A percentile compares a stretch with the other conserved stretches of the same genome.
Evolutionary conservation across 2,113 vertebrate genomes (phyloP).

Genomic region (Maccullochella peelii): DNA sequence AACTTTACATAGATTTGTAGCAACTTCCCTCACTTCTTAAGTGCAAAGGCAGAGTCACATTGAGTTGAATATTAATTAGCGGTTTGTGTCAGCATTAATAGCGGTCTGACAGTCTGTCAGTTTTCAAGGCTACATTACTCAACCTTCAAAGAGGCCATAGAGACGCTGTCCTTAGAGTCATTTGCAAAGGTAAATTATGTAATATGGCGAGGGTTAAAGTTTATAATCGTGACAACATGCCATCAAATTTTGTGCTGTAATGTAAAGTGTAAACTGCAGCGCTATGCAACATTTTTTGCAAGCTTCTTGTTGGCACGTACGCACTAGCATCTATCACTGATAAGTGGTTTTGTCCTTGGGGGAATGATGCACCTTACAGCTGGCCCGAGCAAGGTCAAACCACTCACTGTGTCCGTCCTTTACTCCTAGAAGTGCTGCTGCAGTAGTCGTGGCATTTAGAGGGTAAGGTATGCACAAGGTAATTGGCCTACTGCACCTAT

Average conservation of each 20-base stretch:
- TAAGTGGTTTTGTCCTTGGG: slow-evolving; percentile 71
- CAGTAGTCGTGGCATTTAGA: slow-evolving; percentile 52
- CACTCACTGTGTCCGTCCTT: slow-evolving; percentile 59
- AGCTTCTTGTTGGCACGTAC: slow-evolving; percentile 36
- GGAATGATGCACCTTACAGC: slow-evolving; percentile 49
- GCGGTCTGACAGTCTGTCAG: not conserved
- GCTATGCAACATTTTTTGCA: slow-evolving; percentile 38
- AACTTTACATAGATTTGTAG: not conserved
- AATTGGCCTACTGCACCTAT: slow-evolving; percentile 43
- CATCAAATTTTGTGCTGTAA: slow-evolving; percentile 19
- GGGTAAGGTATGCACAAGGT: slow-evolving; percentile 49
- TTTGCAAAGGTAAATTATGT: slow-evolving; percentile 14
- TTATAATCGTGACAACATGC: not conserved
- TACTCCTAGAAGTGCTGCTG: slow-evolving; percentile 58
- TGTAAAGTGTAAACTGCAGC: slow-evolving; percentile 24
- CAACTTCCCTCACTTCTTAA: slow-evolving; percentile 1
- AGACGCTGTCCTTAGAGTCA: slow-evolving; percentile 9
- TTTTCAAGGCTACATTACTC: slow-evolving; percentile 15
- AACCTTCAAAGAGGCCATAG: slow-evolving; percentile 25
- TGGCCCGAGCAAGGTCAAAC: slow-evolving; percentile 66
- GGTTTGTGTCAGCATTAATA: slow-evolving; percentile 24
- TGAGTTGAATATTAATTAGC: slow-evolving; percentile 16
- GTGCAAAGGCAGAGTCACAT: not conserved
- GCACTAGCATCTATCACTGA: slow-evolving; percentile 54
- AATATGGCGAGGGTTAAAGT: not conserved